A percentile compares a stretch with the other conserved stretches of the same genome.
phyloP scores from a whole-genome alignment of 2,113 vertebrate genomes.

The Callipepla squamata region DNA sequence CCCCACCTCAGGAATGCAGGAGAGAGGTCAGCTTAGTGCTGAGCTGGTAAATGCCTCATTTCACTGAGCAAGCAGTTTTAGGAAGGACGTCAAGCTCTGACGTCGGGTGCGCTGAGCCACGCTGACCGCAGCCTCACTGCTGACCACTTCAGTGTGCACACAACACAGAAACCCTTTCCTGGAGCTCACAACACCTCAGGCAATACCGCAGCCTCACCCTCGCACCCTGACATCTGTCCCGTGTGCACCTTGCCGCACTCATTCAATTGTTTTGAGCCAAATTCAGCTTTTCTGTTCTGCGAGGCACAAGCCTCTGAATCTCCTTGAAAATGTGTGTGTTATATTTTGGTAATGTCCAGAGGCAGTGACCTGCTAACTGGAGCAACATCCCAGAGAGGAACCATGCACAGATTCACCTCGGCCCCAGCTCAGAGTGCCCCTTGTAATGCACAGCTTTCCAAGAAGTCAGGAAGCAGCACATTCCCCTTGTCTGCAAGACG shows the following conservation, averaged over 20 bases:
- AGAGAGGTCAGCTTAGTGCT: conserved; percentile 26
- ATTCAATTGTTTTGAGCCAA: neutral
- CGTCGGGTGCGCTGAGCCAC: neutral
- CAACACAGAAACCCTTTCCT: neutral
- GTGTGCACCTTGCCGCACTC: neutral
- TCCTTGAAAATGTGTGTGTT: neutral
- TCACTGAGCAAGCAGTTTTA: conserved; percentile 49
- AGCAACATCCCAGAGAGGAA: neutral
- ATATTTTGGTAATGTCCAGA: neutral
- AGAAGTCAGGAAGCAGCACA: conserved; percentile 38
- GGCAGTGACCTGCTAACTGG: neutral
- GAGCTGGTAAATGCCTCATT: conserved; percentile 51
- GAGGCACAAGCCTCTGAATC: neutral
- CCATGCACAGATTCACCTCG: neutral
- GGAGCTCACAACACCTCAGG: neutral
- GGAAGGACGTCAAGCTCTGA: neutral
- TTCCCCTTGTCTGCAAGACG: neutral
- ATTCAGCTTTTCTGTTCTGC: neutral
- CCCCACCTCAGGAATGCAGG: conserved; percentile 14
- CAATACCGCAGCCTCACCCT: neutral
- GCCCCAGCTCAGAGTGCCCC: neutral
- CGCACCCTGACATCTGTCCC: rapidly evolving
- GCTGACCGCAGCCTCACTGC: neutral
- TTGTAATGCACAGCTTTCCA: neutral
- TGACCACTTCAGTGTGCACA: neutral